Evolutionary conservation across 2,113 vertebrate genomes (phyloP), one percentile per base, ranked within the genome.

Genomic region (Daubentonia madagascariensis): DNA sequence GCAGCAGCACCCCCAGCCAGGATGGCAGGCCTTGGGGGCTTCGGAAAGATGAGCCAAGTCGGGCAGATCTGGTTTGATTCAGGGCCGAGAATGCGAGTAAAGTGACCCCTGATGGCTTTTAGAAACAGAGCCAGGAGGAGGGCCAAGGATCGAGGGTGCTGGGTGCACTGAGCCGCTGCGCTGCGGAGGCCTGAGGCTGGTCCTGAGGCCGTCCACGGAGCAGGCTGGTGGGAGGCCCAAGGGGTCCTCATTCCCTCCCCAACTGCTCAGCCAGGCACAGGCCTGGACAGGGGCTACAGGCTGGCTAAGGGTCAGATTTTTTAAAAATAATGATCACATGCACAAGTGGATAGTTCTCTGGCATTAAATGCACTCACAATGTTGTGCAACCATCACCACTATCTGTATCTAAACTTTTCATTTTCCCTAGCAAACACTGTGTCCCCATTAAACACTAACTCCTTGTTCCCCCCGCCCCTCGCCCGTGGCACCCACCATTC

Each of bases 331-430:
- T 2, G 11, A 30, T 7, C n/a, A 0, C 3, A 0, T 48, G 22
- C 45, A 0, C 8, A 6, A 28, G 35, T 4, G 43, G 6, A 22
- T n/a, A 1, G 57, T 30, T n/a, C 30, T 2, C 54, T 0, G 37
- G 23, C 37, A 5, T 16, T 17, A n/a, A 25, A 4, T 16, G 5
- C 40, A 8, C 0, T 1, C 0, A 0, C 8, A 0, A 0, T 1
- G 12, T 0, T 5, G 3, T 7, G 18, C 14, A 9, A 3, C 43
- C 6, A 0, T 54, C 86, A 6, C 11, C 25, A 32, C 20, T 2
- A 5, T 14, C 50, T 2, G 3, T 8, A 1, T 5, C 13, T 9
- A 1, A 16, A 5, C 3, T 0, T 11, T 10, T 14, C 45, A 1
- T 18, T 13, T 3, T 45, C 17, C 67, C 45, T 73, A 17, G 2